These are phyloP conservation scores for Matsumyia berberina DNA, from an alignment of 2,888 invertebrate species.

Conservation along the genomic window DNA sequence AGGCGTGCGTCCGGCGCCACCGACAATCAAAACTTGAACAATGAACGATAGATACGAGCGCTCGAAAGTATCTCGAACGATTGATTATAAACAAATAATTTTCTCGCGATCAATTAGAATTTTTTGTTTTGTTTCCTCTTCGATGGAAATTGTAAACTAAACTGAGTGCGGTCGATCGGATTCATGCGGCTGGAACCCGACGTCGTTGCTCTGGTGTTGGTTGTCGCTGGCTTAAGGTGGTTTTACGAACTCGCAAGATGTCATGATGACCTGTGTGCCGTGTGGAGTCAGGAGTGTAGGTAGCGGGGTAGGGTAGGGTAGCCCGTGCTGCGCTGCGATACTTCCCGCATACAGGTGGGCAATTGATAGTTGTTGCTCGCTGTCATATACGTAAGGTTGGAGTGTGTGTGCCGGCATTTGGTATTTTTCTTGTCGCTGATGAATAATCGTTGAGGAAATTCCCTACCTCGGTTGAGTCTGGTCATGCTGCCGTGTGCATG, in stretches of 20 bases:
- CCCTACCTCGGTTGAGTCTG: slow-evolving; percentile 25
- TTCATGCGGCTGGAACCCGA: slow-evolving; percentile 64
- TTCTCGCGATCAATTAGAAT: slow-evolving; percentile 48
- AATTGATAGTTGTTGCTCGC: slow-evolving; percentile 5
- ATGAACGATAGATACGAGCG: slow-evolving; percentile 29
- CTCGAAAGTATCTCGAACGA: slow-evolving; percentile 26
- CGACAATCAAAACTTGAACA: slow-evolving; percentile 32
- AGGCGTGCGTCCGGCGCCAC: slow-evolving; percentile 48
- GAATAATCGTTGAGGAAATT: slow-evolving; percentile 63
- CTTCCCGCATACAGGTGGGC: slow-evolving; percentile 73
- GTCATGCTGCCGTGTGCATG: slow-evolving; percentile 29
- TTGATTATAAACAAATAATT: slow-evolving; percentile 59
- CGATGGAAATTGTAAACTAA: slow-evolving; percentile 72
- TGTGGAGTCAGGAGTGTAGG: no score
- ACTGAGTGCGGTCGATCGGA: slow-evolving; percentile 62
- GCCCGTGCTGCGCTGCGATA: slow-evolving; percentile 61
- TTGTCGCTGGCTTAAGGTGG: slow-evolving; percentile 65
- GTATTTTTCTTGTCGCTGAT: slow-evolving; percentile 40
- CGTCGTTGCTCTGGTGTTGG: slow-evolving; percentile 42
- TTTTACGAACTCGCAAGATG: slow-evolving; percentile 63
- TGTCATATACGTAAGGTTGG: slow-evolving; percentile 6
- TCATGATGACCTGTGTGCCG: slow-evolving; percentile 68
- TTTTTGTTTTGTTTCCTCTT: slow-evolving; percentile 25
- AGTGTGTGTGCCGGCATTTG: slow-evolving; percentile 60
- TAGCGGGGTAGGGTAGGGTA: slow-evolving; percentile 23